Evolutionary conservation across 2,113 vertebrate genomes (phyloP).

Genomic region (Haplochromis vanheusdeni): DNA sequence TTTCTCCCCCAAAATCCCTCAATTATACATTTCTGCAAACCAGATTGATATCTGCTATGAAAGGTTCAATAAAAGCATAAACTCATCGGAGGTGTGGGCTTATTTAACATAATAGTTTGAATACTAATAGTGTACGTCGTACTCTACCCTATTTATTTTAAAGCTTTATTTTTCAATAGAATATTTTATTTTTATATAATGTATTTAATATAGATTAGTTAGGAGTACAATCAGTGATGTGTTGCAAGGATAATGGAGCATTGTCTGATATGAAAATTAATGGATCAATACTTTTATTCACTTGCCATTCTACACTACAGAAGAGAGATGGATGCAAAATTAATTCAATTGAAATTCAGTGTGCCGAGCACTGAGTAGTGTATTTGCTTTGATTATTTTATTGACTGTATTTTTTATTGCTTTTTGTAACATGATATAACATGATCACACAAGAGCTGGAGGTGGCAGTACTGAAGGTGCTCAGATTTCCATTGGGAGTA

Average conservation of each 20-base stretch:
- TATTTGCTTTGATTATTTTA: background rate
- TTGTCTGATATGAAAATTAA: background rate
- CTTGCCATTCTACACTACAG: background rate
- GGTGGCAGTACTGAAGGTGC: background rate
- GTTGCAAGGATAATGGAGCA: background rate
- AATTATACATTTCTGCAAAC: background rate
- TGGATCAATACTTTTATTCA: background rate
- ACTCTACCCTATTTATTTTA: background rate
- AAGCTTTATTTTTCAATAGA: background rate
- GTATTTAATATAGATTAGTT: background rate
- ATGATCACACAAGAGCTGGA: too few species aligned
- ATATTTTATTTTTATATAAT: background rate
- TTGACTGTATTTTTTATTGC: background rate
- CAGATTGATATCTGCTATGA: background rate
- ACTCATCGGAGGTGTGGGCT: background rate
- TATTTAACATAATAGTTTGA: background rate
- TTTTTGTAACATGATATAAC: background rate
- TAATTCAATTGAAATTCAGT: background rate
- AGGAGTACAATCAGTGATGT: background rate
- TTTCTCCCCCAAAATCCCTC: background rate
- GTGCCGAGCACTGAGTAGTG: background rate
- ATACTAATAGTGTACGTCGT: background rate
- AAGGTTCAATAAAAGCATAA: background rate
- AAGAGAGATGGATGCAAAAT: background rate
- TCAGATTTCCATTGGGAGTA: background rate